phyloP scores from a whole-genome alignment of 2,888 invertebrate genomes.

The Aquatica leii region DNA sequence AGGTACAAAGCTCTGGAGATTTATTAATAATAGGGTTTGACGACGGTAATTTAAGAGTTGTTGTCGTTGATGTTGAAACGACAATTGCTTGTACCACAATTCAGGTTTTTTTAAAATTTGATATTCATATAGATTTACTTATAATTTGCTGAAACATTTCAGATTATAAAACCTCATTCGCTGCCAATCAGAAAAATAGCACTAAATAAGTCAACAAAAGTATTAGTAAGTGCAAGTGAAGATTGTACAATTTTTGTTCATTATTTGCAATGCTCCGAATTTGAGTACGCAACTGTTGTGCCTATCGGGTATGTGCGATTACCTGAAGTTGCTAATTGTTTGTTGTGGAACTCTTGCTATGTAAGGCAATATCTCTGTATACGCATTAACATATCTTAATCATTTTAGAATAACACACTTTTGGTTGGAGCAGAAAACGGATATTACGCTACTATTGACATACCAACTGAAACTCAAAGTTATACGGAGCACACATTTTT shows the following conservation, averaged over 20 bases:
- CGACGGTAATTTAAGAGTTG: conserved; percentile 73
- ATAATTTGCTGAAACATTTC: conserved; percentile 27
- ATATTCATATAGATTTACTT: neutral
- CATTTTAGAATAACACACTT: neutral
- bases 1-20: conserved; percentile 72
- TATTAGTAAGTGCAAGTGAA: conserved; percentile 72
- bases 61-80: conserved; percentile 41
- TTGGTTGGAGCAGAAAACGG: neutral
- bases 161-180: conserved; percentile 74
- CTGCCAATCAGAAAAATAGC: conserved; percentile 68
- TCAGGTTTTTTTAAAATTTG: neutral
- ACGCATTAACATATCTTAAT: neutral
- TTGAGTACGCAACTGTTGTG: conserved; percentile 60
- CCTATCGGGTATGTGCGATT: conserved; percentile 75
- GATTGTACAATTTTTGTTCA: conserved; percentile 79
- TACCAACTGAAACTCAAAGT: neutral
- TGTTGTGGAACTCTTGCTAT: conserved; percentile 72
- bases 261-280: conserved; percentile 55
- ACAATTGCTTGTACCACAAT: neutral
- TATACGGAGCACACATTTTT: neutral
- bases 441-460: neutral
- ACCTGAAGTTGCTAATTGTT: conserved; percentile 68
- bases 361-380: conserved; percentile 51
- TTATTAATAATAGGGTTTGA: conserved; percentile 73
- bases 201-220: conserved; percentile 65